Evolutionary conservation across 2,113 vertebrate genomes (phyloP).

Genomic region (Sigmodon hispidus): DNA sequence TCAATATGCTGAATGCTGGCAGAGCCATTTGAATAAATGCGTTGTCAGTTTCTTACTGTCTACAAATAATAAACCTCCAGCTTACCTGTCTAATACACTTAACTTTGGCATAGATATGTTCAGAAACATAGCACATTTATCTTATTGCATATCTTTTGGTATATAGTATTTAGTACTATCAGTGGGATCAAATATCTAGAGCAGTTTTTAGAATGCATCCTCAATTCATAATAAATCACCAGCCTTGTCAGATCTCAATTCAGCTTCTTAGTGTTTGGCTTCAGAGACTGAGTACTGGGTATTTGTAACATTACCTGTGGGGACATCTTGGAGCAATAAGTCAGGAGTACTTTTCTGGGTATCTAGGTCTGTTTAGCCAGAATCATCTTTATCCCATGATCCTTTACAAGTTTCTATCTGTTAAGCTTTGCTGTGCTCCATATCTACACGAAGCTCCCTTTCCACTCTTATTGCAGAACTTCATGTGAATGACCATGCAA

Average conservation of each 20-base stretch:
- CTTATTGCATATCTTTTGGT: neutral
- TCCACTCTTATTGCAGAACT: neutral
- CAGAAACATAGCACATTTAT: neutral
- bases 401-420: neutral
- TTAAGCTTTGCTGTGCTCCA: neutral
- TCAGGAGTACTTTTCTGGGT: neutral
- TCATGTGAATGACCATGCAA: neutral
- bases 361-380: neutral
- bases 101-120: neutral
- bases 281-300: neutral
- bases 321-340: neutral
- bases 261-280: neutral
- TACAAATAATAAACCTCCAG: neutral
- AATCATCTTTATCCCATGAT: neutral
- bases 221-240: neutral
- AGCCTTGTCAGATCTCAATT: neutral
- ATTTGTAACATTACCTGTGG: neutral
- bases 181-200: neutral
- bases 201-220: neutral
- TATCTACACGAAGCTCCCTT: neutral
- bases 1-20: neutral
- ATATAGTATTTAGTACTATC: neutral
- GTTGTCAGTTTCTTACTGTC: neutral
- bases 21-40: neutral
- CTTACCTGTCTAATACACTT: neutral